Evolutionary conservation across 2,797 vertebrate genomes (phyloP).

Genomic region (Oophaga sylvatica): DNA sequence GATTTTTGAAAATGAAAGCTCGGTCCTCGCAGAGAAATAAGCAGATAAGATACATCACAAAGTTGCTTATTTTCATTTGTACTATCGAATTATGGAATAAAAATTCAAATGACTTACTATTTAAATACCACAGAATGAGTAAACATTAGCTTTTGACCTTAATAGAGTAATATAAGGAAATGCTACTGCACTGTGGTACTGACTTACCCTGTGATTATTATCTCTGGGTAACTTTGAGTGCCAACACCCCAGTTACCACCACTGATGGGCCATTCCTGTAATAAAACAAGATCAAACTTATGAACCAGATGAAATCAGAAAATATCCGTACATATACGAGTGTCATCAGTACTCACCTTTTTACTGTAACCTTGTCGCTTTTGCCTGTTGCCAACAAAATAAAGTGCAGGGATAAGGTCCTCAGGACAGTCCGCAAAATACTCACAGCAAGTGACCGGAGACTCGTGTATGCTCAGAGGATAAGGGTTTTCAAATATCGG

Average conservation of each 20-base stretch:
- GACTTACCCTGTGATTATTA: conserved; percentile 98
- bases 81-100: no score
- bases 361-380: conserved; percentile 99
- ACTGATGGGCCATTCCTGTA: conserved; percentile 96
- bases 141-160: background rate
- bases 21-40: no score
- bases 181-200: background rate
- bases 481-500: conserved; percentile 99
- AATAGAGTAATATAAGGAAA: background rate
- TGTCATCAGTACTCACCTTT: conserved; percentile 78
- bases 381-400: conserved; percentile 94
- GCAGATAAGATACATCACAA: no score
- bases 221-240: conserved; percentile 97
- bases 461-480: conserved; percentile 96
- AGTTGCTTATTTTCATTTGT: no score
- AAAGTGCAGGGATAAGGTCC: conserved; percentile 98
- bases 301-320: background rate
- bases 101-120: background rate
- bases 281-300: conserved; percentile 61
- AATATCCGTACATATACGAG: background rate
- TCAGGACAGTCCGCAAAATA: conserved; percentile 97
- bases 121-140: background rate
- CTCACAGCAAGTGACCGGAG: conserved; percentile 97
- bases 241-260: conserved; percentile 98
- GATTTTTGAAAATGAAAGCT: no score